phyloP scores from a whole-genome alignment of 2,888 invertebrate species.

The Mesochorus sp. region DNA sequence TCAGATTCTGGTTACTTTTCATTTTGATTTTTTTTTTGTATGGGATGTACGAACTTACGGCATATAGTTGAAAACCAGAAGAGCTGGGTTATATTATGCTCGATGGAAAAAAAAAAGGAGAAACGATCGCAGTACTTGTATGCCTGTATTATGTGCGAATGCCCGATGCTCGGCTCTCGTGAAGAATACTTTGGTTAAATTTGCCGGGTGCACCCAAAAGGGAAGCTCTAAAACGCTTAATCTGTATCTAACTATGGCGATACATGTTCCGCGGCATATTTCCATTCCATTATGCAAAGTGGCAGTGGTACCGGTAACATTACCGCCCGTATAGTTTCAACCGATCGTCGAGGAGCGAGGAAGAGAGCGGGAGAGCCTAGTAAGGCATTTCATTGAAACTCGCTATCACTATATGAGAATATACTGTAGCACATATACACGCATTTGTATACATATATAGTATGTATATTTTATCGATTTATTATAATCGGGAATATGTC shows the following conservation, averaged over 20 bases:
- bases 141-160: not conserved
- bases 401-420: conserved; percentile 1
- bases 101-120: not conserved
- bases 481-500: conserved; percentile 73
- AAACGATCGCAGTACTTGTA: not conserved
- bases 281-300: conserved; percentile 80
- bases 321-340: conserved; percentile 65
- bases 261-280: conserved; percentile 79
- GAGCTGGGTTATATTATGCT: too few relatives aligned
- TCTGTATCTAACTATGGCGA: conserved; percentile 79
- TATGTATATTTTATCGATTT: conserved; percentile 75
- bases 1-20: conserved; percentile 1
- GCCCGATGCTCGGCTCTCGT: not conserved
- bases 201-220: conserved; percentile 65
- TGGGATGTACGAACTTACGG: too few relatives aligned
- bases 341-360: conserved; percentile 32
- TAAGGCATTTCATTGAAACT: conserved; percentile 67
- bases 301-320: conserved; percentile 74
- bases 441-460: conserved; percentile 63
- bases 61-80: too few relatives aligned
- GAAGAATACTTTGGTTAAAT: conserved; percentile 69
- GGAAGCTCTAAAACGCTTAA: conserved; percentile 77
- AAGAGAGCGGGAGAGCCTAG: conserved; percentile 43
- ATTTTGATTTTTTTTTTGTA: conserved; percentile 13
- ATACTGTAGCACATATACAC: not conserved